Percentiles rank a stretch among this genome's conserved stretches.
Conservation (phyloP, 2,888 invertebrate genomes). For the Eupithecia dodoneata region DNA sequence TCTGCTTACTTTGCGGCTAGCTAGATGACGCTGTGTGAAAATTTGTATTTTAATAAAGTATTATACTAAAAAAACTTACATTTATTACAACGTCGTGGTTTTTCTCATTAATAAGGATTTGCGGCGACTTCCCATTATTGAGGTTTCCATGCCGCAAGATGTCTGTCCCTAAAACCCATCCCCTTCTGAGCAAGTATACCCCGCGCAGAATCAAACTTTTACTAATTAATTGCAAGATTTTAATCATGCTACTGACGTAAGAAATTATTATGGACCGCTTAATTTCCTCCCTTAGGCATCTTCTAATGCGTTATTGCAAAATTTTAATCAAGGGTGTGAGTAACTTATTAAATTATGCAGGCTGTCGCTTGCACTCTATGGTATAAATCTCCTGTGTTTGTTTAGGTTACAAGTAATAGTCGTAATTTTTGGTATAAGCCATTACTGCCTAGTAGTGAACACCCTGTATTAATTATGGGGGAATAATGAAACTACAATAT, state of each 20-base stretch:
- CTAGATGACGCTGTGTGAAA: not conserved
- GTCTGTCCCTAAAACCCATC: conserved; percentile 47
- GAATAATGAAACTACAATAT: conserved; percentile 26
- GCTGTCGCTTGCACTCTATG: conserved; percentile 80
- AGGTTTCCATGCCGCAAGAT: conserved; percentile 2
- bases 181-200: conserved; percentile 51
- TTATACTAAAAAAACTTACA: not conserved
- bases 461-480: conserved; percentile 23
- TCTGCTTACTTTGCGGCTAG: not conserved
- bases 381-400: conserved; percentile 76
- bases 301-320: conserved; percentile 80
- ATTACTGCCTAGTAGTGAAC: conserved; percentile 21
- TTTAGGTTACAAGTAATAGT: conserved; percentile 57
- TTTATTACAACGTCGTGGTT: not conserved
- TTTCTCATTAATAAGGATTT: conserved; percentile 3
- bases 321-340: conserved; percentile 83
- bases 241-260: conserved; percentile 79
- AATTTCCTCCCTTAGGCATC: conserved; percentile 79
- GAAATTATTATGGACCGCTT: conserved; percentile 81
- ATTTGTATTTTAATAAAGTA: too few species aligned
- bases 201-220: conserved; percentile 64
- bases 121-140: not conserved
- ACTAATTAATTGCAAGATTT: conserved; percentile 81
- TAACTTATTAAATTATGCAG: conserved; percentile 82
- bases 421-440: conserved; percentile 42